phyloP scores from a whole-genome alignment of 53 echinoderm and acorn worm species.

The Holothuria scabra region DNA sequence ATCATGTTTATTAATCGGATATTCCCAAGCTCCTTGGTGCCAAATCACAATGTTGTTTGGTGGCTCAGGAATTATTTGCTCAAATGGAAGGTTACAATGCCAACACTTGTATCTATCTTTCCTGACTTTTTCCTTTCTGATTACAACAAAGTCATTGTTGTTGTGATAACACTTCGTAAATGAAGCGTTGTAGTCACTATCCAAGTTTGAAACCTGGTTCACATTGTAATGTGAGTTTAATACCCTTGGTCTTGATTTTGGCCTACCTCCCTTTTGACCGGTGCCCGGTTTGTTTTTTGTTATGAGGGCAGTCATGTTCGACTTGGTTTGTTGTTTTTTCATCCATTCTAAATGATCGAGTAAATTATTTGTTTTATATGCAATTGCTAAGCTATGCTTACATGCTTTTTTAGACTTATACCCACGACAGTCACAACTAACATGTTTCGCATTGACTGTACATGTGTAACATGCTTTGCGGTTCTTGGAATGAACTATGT shows the following conservation, averaged over 20 bases:
- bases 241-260: slow-evolving; percentile 10
- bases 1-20: slow-evolving; percentile 7
- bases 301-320: slow-evolving; percentile 51
- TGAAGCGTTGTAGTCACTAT: slow-evolving; percentile 8
- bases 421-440: slow-evolving; percentile 53
- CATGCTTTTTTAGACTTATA: slow-evolving; percentile 52
- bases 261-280: slow-evolving; percentile 50
- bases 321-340: slow-evolving; percentile 37
- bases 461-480: slow-evolving; percentile 33
- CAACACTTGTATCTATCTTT: slow-evolving; percentile 45
- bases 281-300: slow-evolving; percentile 42
- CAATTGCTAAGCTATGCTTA: slow-evolving; percentile 54
- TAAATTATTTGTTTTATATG: slow-evolving; percentile 36
- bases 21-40: slow-evolving; percentile 50
- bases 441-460: slow-evolving; percentile 37
- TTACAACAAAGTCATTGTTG: slow-evolving; percentile 26
- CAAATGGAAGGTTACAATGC: slow-evolving; percentile 53
- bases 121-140: slow-evolving; percentile 38
- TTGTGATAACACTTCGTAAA: slow-evolving; percentile 50
- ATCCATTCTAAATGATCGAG: slow-evolving; percentile 48
- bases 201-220: slow-evolving; percentile 6
- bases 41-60: slow-evolving; percentile 42
- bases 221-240: not conserved
- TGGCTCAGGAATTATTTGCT: no score
- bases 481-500: slow-evolving; percentile 50